phyloP scores from a whole-genome alignment of 2,888 invertebrate species.

The Epistrophella euchroma region DNA sequence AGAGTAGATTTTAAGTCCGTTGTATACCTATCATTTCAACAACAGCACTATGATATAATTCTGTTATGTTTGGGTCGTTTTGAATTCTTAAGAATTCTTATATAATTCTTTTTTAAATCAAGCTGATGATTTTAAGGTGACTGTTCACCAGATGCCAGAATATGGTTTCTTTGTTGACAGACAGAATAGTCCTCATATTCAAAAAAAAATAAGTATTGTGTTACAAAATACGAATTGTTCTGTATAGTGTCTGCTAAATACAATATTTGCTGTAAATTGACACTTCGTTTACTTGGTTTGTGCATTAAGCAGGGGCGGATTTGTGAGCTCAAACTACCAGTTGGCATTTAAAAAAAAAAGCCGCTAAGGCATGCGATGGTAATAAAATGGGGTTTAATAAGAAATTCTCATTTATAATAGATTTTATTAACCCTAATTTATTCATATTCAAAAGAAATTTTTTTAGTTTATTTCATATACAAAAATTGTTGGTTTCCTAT shows the following conservation, averaged over 20 bases:
- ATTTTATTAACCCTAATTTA: no score
- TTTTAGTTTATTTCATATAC: no score
- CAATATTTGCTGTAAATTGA: slow-evolving; percentile 3
- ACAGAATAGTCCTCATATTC: not conserved
- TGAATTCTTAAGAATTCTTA: not conserved
- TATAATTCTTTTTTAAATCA: no score
- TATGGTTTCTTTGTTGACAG: slow-evolving; percentile 9
- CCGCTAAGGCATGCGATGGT: no score
- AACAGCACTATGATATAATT: not conserved
- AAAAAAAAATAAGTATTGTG: not conserved
- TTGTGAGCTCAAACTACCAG: not conserved
- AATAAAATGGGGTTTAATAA: no score
- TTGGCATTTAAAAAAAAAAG: no score
- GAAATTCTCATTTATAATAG: no score
- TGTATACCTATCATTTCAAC: slow-evolving; percentile 6
- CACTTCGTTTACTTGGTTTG: not conserved
- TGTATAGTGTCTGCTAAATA: not conserved
- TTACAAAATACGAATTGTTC: slow-evolving; percentile 1
- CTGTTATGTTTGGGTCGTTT: not conserved
- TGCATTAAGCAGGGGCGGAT: not conserved
- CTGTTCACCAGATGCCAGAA: not conserved
- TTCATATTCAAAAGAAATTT: no score
- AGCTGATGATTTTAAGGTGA: not conserved
- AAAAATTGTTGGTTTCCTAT: no score
- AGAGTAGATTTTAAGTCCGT: slow-evolving; percentile 9